phyloP scores from a whole-genome alignment of 1,140 invertebrate genomes.

The Maniola jurtina region DNA sequence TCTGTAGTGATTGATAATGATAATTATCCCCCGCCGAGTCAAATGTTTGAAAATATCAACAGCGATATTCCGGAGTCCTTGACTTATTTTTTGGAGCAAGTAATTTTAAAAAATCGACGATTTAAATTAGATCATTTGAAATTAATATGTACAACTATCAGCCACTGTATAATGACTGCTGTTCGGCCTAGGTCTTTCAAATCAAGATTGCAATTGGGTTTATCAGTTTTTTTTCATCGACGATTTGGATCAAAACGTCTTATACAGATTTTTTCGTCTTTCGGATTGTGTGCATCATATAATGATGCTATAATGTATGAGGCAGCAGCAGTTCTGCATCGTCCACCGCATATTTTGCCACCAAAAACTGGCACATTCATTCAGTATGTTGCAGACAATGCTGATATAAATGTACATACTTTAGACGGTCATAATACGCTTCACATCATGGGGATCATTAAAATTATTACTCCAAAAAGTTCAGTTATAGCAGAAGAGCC shows the following conservation, averaged over 20 bases:
- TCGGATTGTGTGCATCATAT: constrained; percentile 56
- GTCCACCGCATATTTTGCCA: no score
- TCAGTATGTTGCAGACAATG: no score
- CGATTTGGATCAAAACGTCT: constrained; percentile 52
- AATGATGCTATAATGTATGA: constrained; percentile 22
- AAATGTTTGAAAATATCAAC: constrained; percentile 50
- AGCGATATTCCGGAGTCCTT: constrained; percentile 48
- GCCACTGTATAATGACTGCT: constrained; percentile 58
- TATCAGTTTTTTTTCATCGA: constrained; percentile 58
- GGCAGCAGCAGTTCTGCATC: no score
- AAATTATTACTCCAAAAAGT: no score
- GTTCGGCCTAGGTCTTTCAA: constrained; percentile 57
- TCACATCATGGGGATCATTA: no score
- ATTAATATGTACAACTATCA: constrained; percentile 49
- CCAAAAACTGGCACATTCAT: no score
- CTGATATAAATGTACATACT: no score
- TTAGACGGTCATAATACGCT: no score
- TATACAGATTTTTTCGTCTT: constrained; percentile 41
- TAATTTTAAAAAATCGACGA: no score
- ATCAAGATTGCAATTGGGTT: constrained; percentile 49
- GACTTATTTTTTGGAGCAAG: constrained; percentile 42
- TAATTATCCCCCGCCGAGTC: constrained; percentile 45
- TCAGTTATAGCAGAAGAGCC: no score
- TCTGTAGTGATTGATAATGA: constrained; percentile 43
- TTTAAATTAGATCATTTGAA: constrained; percentile 43